Base-by-base conservation (phyloP, 2,888 invertebrate genomes). In the Marronus borbonicus region DNA sequence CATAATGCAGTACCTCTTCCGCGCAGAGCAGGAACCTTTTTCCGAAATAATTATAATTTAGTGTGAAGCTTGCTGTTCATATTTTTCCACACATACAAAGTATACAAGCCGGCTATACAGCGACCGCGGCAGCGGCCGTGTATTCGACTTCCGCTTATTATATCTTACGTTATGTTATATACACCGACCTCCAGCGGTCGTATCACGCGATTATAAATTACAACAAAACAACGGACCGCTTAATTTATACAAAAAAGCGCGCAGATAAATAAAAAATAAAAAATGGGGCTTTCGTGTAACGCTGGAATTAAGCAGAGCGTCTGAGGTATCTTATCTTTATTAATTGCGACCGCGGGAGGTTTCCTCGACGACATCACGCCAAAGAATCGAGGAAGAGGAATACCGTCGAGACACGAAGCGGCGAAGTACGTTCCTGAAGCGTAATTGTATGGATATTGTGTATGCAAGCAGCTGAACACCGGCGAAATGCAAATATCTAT, bases 181-280 rank as follows among this genome's bases (percentile, higher is more conserved):
- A 14, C 8, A 36, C 24, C n/a, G 52, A 52, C 52, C 52, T 52
- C 17, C 7, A 14, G n/a, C 39, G 17, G 20, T 4, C 58, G 39
- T 60, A 72, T 39, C 72, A 72, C 72, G 72, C 72, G 72, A 72
- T 58, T 72, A 58, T 72, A 72, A 72, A 72, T 72, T 72, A 72
- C 17, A 60, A 44, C 49, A 68, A 68, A 49, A 68, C 68, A 14
- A 68, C 50, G 24, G 7, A 39, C 44, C 72, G 44, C 24, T 74
- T 74, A 74, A 74, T 60, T 74, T 74, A 74, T 74, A 49, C 60
- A 74, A 74, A 72, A 74, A 60, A 44, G 72, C 28, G 72, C 60
- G 60, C 60, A 60, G 60, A 74, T 74, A 74, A 74, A 74, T 74
- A 49, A 74, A 62, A 68, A 74, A 74, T 74, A 74, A 74, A 60